A percentile compares a stretch with the other conserved stretches of the same genome.
These are phyloP conservation scores for Pasiphila rectangulata DNA, from an alignment of 2,888 invertebrate genomes.

Conservation along the genomic window DNA sequence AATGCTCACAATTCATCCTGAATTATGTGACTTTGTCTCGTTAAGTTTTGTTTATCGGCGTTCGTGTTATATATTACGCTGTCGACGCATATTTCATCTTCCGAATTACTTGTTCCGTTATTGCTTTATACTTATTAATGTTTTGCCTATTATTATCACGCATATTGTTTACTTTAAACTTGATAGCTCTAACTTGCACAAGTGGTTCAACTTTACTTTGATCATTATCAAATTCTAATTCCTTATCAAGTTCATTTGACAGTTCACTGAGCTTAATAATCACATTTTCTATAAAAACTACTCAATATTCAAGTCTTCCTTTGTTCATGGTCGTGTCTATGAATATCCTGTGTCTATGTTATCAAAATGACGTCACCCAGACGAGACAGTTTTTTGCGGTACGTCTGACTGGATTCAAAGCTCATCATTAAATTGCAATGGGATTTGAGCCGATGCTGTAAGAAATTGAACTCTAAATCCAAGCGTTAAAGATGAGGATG, in stretches of 20 bases:
- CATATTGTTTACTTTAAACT: no score
- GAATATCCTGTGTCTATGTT: slow-evolving; percentile 26
- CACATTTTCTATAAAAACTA: not conserved
- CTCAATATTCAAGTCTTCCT: slow-evolving; percentile 6
- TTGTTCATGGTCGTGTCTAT: slow-evolving; percentile 9
- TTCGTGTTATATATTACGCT: slow-evolving; percentile 56
- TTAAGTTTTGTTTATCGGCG: slow-evolving; percentile 67
- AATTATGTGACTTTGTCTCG: slow-evolving; percentile 69
- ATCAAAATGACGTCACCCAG: slow-evolving; percentile 54
- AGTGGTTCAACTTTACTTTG: no score
- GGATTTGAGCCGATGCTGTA: slow-evolving; percentile 25
- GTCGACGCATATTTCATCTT: slow-evolving; percentile 47
- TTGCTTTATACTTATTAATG: slow-evolving; percentile 33
- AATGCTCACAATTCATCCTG: slow-evolving; percentile 67
- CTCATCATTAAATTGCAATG: slow-evolving; percentile 50
- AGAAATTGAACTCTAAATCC: slow-evolving; percentile 36
- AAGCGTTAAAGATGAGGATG: slow-evolving; percentile 19
- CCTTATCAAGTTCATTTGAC: no score
- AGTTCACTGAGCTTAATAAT: no score
- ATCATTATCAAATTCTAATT: no score
- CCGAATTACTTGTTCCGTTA: slow-evolving; percentile 37
- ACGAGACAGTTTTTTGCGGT: slow-evolving; percentile 54
- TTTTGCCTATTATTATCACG: slow-evolving; percentile 4
- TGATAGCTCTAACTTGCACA: no score
- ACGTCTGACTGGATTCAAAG: slow-evolving; percentile 40